These are phyloP conservation scores for Horisme vitalbata DNA, from an alignment of 2,888 invertebrate species.

Conservation along the genomic window DNA sequence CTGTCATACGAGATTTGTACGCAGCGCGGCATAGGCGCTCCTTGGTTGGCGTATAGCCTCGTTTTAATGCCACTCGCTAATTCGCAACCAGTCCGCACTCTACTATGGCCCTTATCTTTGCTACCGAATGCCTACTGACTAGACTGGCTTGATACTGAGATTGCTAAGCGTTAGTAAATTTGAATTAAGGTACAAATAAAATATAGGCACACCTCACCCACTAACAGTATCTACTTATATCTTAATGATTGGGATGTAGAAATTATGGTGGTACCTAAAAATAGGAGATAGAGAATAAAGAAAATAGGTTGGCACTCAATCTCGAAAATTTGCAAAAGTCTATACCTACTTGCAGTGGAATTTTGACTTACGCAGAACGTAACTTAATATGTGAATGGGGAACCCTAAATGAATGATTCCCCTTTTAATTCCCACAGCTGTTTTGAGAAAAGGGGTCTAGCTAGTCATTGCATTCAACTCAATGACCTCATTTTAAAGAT, in stretches of 20 bases:
- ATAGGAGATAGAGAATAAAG: no score
- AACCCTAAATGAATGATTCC: slow-evolving; percentile 17
- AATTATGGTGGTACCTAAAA: no score
- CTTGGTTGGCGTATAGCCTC: slow-evolving; percentile 57
- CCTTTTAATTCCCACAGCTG: slow-evolving; percentile 11
- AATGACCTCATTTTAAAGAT: slow-evolving; percentile 10
- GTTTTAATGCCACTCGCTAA: slow-evolving; percentile 64
- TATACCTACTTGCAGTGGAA: not conserved
- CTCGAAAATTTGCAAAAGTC: no score
- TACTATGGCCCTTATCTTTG: slow-evolving; percentile 63
- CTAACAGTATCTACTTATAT: no score
- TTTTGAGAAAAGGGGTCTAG: slow-evolving; percentile 12
- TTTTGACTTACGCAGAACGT: not conserved
- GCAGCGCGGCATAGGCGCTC: slow-evolving; percentile 63
- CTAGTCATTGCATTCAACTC: slow-evolving; percentile 12
- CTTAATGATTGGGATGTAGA: no score
- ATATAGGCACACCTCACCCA: no score
- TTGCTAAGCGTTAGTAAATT: slow-evolving; percentile 27
- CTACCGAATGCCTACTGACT: slow-evolving; percentile 51
- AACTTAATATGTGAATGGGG: not conserved
- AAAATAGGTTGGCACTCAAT: not conserved
- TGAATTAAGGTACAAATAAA: slow-evolving; percentile 8
- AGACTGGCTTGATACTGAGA: slow-evolving; percentile 38
- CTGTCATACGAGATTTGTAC: slow-evolving; percentile 74
- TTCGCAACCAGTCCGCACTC: slow-evolving; percentile 58